Evolutionary conservation across 2,888 invertebrate species (phyloP).

Genomic region (Nemurella pictetii): DNA sequence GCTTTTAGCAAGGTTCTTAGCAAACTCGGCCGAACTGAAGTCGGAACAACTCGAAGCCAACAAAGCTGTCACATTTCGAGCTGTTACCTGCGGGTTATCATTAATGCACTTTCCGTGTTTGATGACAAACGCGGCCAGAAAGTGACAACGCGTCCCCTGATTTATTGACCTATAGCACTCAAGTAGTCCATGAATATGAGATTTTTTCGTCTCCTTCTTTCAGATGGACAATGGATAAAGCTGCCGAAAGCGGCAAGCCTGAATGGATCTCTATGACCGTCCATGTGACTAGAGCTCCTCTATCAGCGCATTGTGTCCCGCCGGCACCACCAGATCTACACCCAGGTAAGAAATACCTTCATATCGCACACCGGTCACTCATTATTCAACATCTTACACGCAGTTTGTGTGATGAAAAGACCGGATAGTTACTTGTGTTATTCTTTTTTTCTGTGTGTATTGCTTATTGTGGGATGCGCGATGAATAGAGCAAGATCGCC

Average conservation of each 20-base stretch:
- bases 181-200: neutral
- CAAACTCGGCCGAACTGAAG: neutral
- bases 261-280: neutral
- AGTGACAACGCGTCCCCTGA: neutral
- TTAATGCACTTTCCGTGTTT: neutral
- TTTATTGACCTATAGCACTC: neutral
- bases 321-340: neutral
- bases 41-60: neutral
- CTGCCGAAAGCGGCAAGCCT: neutral
- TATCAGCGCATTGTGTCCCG: neutral
- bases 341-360: neutral
- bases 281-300: neutral
- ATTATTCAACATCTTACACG: slow-evolving; percentile 8
- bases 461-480: neutral
- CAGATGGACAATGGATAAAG: neutral
- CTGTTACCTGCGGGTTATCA: neutral
- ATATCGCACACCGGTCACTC: neutral
- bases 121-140: neutral
- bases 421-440: slow-evolving; percentile 8
- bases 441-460: slow-evolving; percentile 4
- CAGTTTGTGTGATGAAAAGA: neutral
- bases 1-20: neutral
- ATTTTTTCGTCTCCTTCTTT: neutral
- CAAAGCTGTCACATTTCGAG: neutral
- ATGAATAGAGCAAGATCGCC: neutral